These are phyloP conservation scores for Tympanuchus pallidicinctus DNA, from an alignment of 2,113 vertebrate genomes.

Conservation along the genomic window DNA sequence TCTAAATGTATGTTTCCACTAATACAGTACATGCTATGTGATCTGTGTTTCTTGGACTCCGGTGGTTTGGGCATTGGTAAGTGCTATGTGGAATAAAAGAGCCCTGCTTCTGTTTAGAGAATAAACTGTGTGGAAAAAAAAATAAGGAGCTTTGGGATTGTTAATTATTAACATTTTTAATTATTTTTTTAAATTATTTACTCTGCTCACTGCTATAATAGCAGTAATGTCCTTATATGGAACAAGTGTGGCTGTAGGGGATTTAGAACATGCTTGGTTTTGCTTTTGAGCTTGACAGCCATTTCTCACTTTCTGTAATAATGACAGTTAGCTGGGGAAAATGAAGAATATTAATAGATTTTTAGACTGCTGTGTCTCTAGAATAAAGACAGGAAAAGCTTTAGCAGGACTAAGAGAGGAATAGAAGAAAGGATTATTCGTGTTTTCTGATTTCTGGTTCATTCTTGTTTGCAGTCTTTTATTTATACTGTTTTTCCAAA, in stretches of 20 bases:
- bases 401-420: slow-evolving; percentile 6
- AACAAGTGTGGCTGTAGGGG: slow-evolving; percentile 44
- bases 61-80: background rate
- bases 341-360: slow-evolving; percentile 70
- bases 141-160: slow-evolving; percentile 20
- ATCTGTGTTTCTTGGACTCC: background rate
- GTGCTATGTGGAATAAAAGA: background rate
- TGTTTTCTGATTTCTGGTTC: slow-evolving; percentile 47
- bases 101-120: background rate
- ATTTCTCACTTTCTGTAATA: slow-evolving; percentile 67
- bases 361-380: slow-evolving; percentile 30
- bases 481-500: slow-evolving; percentile 66
- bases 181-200: slow-evolving; percentile 71
- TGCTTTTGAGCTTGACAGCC: slow-evolving; percentile 68
- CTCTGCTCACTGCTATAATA: slow-evolving; percentile 37
- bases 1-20: background rate
- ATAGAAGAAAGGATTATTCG: background rate
- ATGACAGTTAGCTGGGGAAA: slow-evolving; percentile 63
- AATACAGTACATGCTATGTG: background rate
- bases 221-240: slow-evolving; percentile 49
- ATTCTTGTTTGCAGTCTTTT: slow-evolving; percentile 54
- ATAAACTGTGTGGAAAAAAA: background rate
- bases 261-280: slow-evolving; percentile 57
- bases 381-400: slow-evolving; percentile 56
- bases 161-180: slow-evolving; percentile 73